Conservation (phyloP, 2,113 vertebrate genomes). For the Canis aureus region DNA sequence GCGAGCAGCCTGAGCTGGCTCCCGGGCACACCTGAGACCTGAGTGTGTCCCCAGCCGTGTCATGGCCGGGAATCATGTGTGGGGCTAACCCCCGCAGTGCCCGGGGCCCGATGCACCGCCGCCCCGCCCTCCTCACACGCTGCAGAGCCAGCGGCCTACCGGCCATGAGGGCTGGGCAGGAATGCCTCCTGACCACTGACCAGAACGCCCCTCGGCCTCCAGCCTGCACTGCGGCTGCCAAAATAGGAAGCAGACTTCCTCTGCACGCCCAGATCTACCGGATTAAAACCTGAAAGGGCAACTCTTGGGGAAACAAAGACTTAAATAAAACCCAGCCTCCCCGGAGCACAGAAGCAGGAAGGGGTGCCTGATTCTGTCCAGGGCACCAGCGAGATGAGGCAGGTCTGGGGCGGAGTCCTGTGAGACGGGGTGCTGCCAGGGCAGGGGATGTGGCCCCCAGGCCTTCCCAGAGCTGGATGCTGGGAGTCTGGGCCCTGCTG, state of each 20-base stretch:
- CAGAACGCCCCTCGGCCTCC: neutral
- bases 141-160: neutral
- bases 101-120: accelerated
- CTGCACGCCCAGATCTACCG: accelerated
- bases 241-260: constrained; percentile 8
- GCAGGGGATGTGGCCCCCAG: neutral
- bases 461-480: accelerated
- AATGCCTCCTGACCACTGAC: neutral
- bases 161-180: accelerated
- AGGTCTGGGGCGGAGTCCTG: neutral
- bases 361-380: neutral
- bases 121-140: accelerated
- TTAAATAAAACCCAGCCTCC: neutral
- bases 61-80: neutral
- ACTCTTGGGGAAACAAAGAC: accelerated
- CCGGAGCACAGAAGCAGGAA: accelerated
- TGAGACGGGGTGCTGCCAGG: neutral
- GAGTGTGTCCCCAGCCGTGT: neutral
- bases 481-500: neutral
- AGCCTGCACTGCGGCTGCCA: accelerated
- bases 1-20: accelerated
- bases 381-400: accelerated
- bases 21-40: accelerated
- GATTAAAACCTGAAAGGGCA: neutral
- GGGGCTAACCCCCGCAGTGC: neutral